Evolutionary conservation across 2,113 vertebrate species (phyloP).

Genomic region (Gopherus evgoodei): DNA sequence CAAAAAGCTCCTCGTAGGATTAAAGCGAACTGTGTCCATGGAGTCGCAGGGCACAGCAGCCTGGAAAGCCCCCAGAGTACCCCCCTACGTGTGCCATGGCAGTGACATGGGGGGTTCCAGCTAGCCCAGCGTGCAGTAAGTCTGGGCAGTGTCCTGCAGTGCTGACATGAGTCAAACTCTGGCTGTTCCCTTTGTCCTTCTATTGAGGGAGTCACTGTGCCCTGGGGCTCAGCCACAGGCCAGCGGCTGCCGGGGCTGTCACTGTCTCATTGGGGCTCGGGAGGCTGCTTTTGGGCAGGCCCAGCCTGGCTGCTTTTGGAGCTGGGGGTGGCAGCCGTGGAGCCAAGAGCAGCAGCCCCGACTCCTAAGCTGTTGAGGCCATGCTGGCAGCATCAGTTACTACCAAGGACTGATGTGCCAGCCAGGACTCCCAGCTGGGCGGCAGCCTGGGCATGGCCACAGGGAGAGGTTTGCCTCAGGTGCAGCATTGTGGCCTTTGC

Average conservation of each 20-base stretch:
- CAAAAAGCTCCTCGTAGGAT: background rate
- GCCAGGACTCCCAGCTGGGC: background rate
- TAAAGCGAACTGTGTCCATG: background rate
- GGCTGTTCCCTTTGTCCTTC: background rate
- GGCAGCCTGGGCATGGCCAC: background rate
- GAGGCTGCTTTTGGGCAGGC: background rate
- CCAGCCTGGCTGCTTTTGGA: background rate
- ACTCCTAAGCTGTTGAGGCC: too few relatives aligned
- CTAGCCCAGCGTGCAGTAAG: background rate
- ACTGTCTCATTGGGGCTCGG: background rate
- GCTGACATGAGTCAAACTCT: background rate
- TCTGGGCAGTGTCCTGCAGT: background rate
- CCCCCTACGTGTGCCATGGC: background rate
- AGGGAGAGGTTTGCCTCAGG: background rate
- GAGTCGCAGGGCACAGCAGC: background rate
- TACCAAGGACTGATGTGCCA: background rate
- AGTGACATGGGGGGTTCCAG: background rate
- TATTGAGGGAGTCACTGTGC: background rate
- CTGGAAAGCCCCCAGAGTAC: background rate
- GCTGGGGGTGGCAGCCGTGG: background rate
- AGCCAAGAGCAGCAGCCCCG: background rate
- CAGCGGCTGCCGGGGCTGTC: background rate
- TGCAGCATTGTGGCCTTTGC: background rate
- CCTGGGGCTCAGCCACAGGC: background rate
- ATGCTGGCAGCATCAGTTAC: too few relatives aligned